These are phyloP conservation scores for Aspiorhynchus laticeps DNA, from an alignment of 2,113 vertebrate genomes.

Conservation along the genomic window DNA sequence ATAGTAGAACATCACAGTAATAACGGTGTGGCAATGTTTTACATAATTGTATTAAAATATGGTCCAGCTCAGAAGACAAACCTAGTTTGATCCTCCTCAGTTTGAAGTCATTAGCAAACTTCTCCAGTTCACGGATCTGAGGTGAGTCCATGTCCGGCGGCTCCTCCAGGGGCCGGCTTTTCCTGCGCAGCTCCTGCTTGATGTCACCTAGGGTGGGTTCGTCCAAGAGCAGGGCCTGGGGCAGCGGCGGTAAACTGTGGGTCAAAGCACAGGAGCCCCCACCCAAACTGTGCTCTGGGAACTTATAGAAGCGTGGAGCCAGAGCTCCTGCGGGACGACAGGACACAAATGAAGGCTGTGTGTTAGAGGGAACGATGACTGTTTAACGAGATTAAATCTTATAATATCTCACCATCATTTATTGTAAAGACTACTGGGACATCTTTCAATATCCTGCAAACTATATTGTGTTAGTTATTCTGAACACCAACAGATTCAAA, in stretches of 20 bases:
- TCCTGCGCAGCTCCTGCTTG: constrained; percentile 89
- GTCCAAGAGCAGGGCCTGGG: constrained; percentile 85
- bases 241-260: constrained; percentile 85
- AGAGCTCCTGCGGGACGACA: constrained; percentile 79
- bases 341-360: neutral
- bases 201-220: constrained; percentile 79
- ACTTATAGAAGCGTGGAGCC: constrained; percentile 92
- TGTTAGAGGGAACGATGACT: neutral
- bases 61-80: constrained; percentile 56
- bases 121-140: constrained; percentile 94
- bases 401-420: neutral
- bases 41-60: neutral
- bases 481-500: neutral
- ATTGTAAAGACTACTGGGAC: neutral
- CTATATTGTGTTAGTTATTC: neutral
- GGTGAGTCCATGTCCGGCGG: constrained; percentile 91
- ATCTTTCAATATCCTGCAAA: neutral
- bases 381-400: neutral
- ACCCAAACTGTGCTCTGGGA: constrained; percentile 87
- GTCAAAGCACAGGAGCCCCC: constrained; percentile 83
- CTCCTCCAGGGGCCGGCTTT: constrained; percentile 84
- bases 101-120: constrained; percentile 97
- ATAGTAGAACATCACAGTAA: neutral
- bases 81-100: constrained; percentile 95
- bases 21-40: neutral